Percentiles rank a stretch among this genome's conserved stretches.
Conservation (phyloP, 2,113 vertebrate genomes). For the Pseudorhombus dupliciocellatus region DNA sequence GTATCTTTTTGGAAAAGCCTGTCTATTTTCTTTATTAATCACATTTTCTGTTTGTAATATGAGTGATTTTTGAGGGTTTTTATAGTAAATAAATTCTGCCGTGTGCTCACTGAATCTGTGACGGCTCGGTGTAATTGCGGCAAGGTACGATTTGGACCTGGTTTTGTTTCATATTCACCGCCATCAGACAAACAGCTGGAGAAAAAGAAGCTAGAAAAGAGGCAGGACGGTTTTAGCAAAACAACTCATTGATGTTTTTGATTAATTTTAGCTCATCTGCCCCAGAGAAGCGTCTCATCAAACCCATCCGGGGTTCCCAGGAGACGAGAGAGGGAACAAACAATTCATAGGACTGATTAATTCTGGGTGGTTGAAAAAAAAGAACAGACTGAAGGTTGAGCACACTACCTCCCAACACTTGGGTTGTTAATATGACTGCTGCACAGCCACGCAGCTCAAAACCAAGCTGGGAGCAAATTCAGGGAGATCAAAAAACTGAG, state of each 20-base stretch:
- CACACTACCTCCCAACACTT: conserved; percentile 30
- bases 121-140: conserved; percentile 30
- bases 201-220: conserved; percentile 43
- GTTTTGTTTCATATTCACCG: conserved; percentile 33
- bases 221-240: conserved; percentile 41
- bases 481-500: conserved; percentile 62
- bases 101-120: conserved; percentile 50
- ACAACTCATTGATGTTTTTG: conserved; percentile 57
- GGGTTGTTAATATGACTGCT: conserved; percentile 62
- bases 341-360: conserved; percentile 70
- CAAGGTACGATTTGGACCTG: conserved; percentile 6
- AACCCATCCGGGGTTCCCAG: conserved; percentile 43
- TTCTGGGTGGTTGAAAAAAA: conserved; percentile 45
- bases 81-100: conserved; percentile 69
- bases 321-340: conserved; percentile 66
- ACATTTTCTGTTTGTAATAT: conserved; percentile 37
- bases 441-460: conserved; percentile 51
- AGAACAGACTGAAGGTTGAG: conserved; percentile 15
- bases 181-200: conserved; percentile 16
- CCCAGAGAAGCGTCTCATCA: conserved; percentile 49
- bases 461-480: conserved; percentile 65
- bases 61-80: conserved; percentile 36
- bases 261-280: conserved; percentile 67
- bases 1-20: conserved; percentile 42
- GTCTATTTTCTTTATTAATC: conserved; percentile 49